Percentiles rank a stretch among this genome's conserved stretches.
Evolutionary conservation across 1,140 invertebrate species (phyloP).

Genomic region (Littorina saxatilis): DNA sequence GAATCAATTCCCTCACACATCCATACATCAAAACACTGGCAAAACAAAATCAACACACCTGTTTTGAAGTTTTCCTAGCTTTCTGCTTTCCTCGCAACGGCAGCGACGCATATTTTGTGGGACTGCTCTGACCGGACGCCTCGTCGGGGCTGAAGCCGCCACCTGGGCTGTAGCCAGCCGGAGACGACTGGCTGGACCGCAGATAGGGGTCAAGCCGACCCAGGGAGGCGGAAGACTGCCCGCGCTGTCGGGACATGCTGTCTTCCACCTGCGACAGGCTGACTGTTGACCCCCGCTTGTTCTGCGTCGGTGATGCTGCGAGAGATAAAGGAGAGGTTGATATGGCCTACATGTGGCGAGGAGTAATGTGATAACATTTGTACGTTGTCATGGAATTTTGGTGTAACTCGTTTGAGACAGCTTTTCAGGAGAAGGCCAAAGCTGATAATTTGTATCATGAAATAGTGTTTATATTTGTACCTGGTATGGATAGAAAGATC

Average conservation of each 20-base stretch:
- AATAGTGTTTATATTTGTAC: no score
- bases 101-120: conserved; percentile 43
- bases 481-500: no score
- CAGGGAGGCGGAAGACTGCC: conserved; percentile 45
- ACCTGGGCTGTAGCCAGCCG: conserved; percentile 44
- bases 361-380: no score
- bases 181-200: conserved; percentile 53
- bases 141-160: conserved; percentile 35
- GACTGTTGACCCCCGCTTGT: conserved; percentile 69
- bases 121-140: conserved; percentile 30
- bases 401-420: no score
- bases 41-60: no score
- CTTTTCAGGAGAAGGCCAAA: no score
- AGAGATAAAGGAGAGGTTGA: not conserved
- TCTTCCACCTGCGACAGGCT: conserved; percentile 72
- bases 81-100: conserved; percentile 33
- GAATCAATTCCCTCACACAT: no score
- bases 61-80: conserved; percentile 38
- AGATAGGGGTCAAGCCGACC: conserved; percentile 34
- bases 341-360: not conserved
- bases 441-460: no score
- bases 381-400: no score
- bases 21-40: not conserved
- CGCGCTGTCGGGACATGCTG: conserved; percentile 56
- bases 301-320: conserved; percentile 29